Conservation (phyloP, 2,888 invertebrate genomes). For the Protodeltote pygarga region DNA sequence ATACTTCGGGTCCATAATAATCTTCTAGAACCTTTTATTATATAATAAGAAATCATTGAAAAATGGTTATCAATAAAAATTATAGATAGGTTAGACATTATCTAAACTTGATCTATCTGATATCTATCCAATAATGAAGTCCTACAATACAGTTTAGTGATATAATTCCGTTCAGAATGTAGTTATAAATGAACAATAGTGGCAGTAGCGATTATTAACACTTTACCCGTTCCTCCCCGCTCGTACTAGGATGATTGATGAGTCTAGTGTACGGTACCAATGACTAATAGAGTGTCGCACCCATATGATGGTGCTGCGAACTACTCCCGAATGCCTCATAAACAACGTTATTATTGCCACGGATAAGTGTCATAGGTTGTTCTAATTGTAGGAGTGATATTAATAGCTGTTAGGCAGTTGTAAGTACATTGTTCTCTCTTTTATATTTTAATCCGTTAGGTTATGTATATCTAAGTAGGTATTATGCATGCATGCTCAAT, state of each 20-base stretch:
- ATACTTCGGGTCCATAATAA: too few species aligned
- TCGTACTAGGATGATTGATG: constrained; percentile 76
- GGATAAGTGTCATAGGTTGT: constrained; percentile 45
- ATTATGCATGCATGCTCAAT: too few species aligned
- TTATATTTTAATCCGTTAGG: background rate
- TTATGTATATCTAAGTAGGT: too few species aligned
- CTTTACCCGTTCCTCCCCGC: constrained; percentile 66
- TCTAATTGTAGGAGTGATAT: constrained; percentile 39
- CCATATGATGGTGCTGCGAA: constrained; percentile 72
- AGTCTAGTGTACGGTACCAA: constrained; percentile 55
- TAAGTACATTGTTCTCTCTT: background rate
- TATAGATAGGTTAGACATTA: too few species aligned
- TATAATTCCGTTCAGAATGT: constrained; percentile 48
- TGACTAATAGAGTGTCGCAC: constrained; percentile 80
- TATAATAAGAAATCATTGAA: too few species aligned
- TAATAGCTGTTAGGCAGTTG: constrained; percentile 18
- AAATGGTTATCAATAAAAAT: too few species aligned
- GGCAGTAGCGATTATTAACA: constrained; percentile 79
- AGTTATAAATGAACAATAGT: constrained; percentile 73
- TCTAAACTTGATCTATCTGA: too few species aligned
- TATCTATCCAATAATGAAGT: constrained; percentile 11
- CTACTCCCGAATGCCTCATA: constrained; percentile 43
- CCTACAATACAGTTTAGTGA: constrained; percentile 26
- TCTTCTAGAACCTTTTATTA: too few species aligned
- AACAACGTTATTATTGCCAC: constrained; percentile 46